These are phyloP conservation scores for Belonocnema kinseyi DNA, from an alignment of 1,140 invertebrate species.

Conservation along the genomic window DNA sequence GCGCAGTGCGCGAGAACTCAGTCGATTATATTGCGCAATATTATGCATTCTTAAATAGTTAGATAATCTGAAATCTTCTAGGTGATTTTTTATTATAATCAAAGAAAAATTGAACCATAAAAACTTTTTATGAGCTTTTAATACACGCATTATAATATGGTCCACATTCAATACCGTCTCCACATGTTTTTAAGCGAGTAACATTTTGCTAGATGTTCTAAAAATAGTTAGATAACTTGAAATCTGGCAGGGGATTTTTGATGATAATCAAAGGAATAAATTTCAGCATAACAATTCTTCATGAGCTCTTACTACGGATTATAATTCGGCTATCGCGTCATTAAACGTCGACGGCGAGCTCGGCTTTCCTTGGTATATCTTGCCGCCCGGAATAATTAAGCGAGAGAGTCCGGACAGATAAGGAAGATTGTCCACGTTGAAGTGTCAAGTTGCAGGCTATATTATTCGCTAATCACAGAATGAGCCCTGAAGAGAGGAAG, in stretches of 20 bases:
- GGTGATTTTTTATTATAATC: too few relatives aligned
- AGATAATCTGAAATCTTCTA: neutral
- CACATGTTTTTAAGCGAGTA: neutral
- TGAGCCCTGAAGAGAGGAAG: slow-evolving; percentile 23
- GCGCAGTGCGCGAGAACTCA: too few relatives aligned
- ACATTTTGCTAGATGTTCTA: too few relatives aligned
- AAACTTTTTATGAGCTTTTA: too few relatives aligned
- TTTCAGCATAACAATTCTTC: too few relatives aligned
- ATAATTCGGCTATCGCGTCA: slow-evolving; percentile 4
- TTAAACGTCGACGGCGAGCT: neutral
- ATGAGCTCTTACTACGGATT: neutral
- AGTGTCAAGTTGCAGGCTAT: slow-evolving; percentile 3
- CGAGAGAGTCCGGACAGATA: neutral
- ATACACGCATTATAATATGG: neutral
- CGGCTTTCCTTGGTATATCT: neutral
- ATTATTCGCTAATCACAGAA: slow-evolving; percentile 37
- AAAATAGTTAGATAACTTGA: too few relatives aligned
- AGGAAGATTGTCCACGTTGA: neutral
- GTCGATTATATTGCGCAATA: too few relatives aligned
- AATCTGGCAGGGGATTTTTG: too few relatives aligned
- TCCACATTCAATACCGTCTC: too few relatives aligned
- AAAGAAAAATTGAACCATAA: too few relatives aligned
- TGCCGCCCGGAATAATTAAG: neutral
- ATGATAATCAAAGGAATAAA: too few relatives aligned
- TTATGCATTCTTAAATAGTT: too few relatives aligned